Percentiles rank a stretch among this genome's conserved stretches.
Evolutionary conservation across 2,113 vertebrate species (phyloP).

Genomic region (Mesembrinibis cayennensis): DNA sequence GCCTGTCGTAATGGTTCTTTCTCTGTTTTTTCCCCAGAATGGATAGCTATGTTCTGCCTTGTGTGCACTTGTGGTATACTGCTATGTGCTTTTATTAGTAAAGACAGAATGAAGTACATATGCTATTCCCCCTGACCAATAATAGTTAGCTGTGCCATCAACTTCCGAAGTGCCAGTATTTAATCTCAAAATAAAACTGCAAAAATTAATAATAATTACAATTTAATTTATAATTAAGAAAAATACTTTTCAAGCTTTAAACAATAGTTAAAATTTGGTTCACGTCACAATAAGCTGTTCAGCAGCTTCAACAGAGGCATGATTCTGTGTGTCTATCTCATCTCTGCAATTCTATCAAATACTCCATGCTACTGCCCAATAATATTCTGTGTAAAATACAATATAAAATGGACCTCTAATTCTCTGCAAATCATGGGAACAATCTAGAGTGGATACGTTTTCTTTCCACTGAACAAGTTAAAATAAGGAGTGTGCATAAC

Average conservation of each 20-base stretch:
- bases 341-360: not conserved
- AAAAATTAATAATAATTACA: not conserved
- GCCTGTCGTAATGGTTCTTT: not conserved
- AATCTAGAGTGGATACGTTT: not conserved
- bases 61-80: not conserved
- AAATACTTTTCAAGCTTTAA: not conserved
- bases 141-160: not conserved
- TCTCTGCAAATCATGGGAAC: not conserved
- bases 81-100: not conserved
- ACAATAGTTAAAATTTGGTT: not conserved
- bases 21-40: not conserved
- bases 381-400: not conserved
- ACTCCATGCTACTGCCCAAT: fast-evolving
- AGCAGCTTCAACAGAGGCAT: not conserved
- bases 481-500: not conserved
- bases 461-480: not conserved
- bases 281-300: not conserved
- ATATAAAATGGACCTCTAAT: not conserved
- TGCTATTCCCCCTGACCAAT: not conserved
- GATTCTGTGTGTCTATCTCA: not conserved
- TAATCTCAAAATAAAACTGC: not conserved
- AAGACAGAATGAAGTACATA: not conserved
- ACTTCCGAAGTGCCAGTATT: not conserved
- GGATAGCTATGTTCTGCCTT: not conserved
- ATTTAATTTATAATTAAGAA: not conserved